Base-by-base conservation (phyloP, 1,140 invertebrate species). In the Pomacea maculata region DNA sequence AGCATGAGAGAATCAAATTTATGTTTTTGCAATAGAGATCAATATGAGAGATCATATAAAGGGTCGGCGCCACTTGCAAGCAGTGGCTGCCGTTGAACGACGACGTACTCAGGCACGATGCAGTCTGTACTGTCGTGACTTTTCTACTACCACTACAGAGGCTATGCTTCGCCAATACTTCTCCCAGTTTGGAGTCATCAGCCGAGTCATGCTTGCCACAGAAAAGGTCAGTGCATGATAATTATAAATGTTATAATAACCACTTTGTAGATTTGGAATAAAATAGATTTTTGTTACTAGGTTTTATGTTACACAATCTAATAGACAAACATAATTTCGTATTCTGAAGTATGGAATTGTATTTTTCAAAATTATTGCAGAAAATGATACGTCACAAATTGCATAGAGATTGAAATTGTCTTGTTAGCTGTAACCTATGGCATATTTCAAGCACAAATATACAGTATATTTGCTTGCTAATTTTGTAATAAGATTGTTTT, bases 61-160 rank as follows among this genome's bases (percentile, higher is more conserved):
- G 29, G 85, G 84, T 34, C 82, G 82, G 34, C 68, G 79, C 55
- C 86, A 87, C 64, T 76, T 81, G 54, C 71, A 80, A 25, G 72
- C 80, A 12, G 67, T 83, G 7, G 67, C 79, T 34, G 72, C 65
- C 1, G 80, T 80, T 54, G 57, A 83, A 17, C 34, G 71, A 25
- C 75, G 82, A 14, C 82, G 83, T 70, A 63, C 81, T 19, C 63
- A 70, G 57, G 81, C 85, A 34, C 25, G 67, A 9, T 75, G 82
- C 76, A 85, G 83, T 83, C 73, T 87, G 29, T 85, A 83, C 78
- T 82, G 82, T 25, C 81, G 79, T 64, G 85, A 83, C 10, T 87
- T 87, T 52, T 82, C 83, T 25, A 71, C 77, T 14, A 57, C 71
- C 67, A 85, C 83, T 17, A 64, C 68, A 12, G 79, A 84, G n/a